Base-by-base conservation (phyloP, 2,113 vertebrate genomes). In the Eupsittula cactorum region DNA sequence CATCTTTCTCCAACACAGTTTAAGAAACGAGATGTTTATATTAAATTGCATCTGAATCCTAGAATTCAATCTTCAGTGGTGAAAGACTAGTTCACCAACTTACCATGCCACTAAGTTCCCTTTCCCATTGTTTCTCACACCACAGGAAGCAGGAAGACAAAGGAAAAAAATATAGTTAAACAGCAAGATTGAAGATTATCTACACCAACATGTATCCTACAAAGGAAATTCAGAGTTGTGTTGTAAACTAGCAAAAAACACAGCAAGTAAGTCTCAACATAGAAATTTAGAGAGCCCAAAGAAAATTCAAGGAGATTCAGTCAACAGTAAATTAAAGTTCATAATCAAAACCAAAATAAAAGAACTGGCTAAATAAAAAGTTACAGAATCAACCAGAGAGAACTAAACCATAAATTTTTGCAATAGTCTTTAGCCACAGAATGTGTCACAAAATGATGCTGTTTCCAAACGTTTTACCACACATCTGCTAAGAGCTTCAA, bases 91-190 rank as follows among this genome's bases (percentile, higher is more conserved):
- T 74, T 94, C 94, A 96, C 94, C 79, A 91, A 97, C 96, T 97
- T 97, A 97, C 96, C 96, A 97, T 96, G 93, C 95, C 94, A 97
- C 95, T 95, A 97, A 97, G 95, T 93, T 97, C 96, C 96, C 93
- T 97, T 87, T 96, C 96, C 96, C 96, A 96, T 94, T 96, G 95
- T 96, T 97, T 97, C 96, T 97, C 95, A 97, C 94, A 97, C 96
- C 96, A 95, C 96, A 97, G 95, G 95, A 97, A 96, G 96, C 96
- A 96, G 95, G 79, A 97, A 97, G 53, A 94, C 95, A 97, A 97
- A 87, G 91, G 88, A 95, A 96, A 96, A 94, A 97, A 94, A 94
- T 93, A 97, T 44, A 95, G 94, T 97, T 96, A 96, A 96, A 94
- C 10, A 0, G 94, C 33, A 96, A 80, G 75, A 88, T 0, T 91